phyloP scores from a whole-genome alignment of 2,888 invertebrate species.

The Fissipunctia ypsillon region DNA sequence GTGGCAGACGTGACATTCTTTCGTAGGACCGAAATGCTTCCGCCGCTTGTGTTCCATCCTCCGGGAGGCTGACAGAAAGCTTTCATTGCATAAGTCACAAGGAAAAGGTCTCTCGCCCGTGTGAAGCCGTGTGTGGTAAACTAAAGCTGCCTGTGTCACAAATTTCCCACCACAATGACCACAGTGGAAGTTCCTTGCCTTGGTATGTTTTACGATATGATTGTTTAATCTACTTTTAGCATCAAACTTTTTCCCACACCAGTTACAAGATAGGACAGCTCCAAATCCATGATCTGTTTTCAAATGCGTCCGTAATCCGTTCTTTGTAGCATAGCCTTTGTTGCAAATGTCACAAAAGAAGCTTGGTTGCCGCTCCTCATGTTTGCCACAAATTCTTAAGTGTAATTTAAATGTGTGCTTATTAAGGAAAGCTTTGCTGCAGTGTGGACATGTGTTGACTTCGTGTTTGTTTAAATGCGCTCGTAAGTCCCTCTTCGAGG shows the following conservation, averaged over 20 bases:
- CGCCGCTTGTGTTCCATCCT: slow-evolving; percentile 81
- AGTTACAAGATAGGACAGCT: slow-evolving; percentile 77
- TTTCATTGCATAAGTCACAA: slow-evolving; percentile 83
- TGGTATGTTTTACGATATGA: slow-evolving; percentile 85
- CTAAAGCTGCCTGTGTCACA: slow-evolving; percentile 81
- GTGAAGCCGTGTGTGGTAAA: slow-evolving; percentile 83
- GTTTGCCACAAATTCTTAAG: slow-evolving; percentile 77
- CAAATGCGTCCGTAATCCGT: slow-evolving; percentile 79
- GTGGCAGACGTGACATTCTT: slow-evolving; percentile 80
- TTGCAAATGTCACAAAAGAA: slow-evolving; percentile 83
- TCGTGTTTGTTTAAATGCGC: slow-evolving; percentile 81
- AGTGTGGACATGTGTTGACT: slow-evolving; percentile 75
- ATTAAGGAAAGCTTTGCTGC: slow-evolving; percentile 77
- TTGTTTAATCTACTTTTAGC: slow-evolving; percentile 79
- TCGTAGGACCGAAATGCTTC: slow-evolving; percentile 81
- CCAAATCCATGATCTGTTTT: slow-evolving; percentile 82
- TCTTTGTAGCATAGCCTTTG: slow-evolving; percentile 80
- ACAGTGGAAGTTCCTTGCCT: slow-evolving; percentile 82
- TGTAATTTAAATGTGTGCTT: slow-evolving; percentile 78
- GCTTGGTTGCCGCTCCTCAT: slow-evolving; percentile 64
- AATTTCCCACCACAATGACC: slow-evolving; percentile 81
- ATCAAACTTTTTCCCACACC: slow-evolving; percentile 84
- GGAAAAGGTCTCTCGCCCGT: slow-evolving; percentile 84
- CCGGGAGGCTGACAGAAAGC: slow-evolving; percentile 82
- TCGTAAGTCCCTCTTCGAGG: slow-evolving; percentile 77